phyloP scores from a whole-genome alignment of 53 echinoderm and acorn worm genomes.

The Mesocentrotus franciscanus region DNA sequence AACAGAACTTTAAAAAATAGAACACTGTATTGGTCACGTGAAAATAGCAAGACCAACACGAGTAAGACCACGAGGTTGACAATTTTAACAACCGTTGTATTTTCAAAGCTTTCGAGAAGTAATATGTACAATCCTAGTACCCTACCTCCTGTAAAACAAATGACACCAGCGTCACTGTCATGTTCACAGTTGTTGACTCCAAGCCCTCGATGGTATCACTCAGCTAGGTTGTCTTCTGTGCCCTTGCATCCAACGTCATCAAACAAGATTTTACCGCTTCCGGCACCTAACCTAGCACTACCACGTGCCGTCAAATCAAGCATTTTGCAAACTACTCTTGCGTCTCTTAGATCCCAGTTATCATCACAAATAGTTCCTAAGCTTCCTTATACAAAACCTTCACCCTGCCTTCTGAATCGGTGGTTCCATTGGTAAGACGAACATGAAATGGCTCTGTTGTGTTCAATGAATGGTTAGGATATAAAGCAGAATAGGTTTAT shows the following conservation, averaged over 20 bases:
- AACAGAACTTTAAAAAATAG: too few species aligned
- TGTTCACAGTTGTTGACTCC: conserved; percentile 20
- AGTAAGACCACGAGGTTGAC: too few species aligned
- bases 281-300: not conserved
- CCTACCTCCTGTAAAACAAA: conserved; percentile 18
- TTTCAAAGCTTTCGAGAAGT: not conserved
- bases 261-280: not conserved
- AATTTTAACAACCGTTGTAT: too few species aligned
- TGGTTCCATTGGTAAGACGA: not conserved
- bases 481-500: not conserved
- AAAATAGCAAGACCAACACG: too few species aligned
- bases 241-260: conserved; percentile 5
- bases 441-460: not conserved
- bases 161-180: conserved; percentile 5
- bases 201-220: conserved; percentile 1
- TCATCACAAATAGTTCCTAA: conserved; percentile 38
- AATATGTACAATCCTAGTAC: not conserved
- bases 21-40: too few species aligned
- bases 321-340: conserved; percentile 21
- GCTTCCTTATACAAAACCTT: not conserved
- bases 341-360: conserved; percentile 1
- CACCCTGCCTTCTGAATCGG: conserved; percentile 22
- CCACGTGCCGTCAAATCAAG: not conserved
- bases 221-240: not conserved
- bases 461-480: not conserved